These are phyloP conservation scores for Dendrophyllia cribrosa DNA, from an alignment of 64 coral and sea anemone species.

Conservation along the genomic window DNA sequence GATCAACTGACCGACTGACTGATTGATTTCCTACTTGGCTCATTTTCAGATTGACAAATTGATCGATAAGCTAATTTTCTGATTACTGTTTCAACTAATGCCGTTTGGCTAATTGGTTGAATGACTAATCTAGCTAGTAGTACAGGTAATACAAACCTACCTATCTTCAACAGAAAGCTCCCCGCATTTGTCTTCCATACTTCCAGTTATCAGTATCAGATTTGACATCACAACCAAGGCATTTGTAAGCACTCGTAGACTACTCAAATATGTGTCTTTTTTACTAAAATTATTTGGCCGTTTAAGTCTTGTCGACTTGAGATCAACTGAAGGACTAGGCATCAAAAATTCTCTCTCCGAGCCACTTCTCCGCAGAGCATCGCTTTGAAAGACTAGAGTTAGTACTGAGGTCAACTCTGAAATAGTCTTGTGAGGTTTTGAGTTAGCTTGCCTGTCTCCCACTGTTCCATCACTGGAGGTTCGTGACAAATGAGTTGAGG, in stretches of 20 bases:
- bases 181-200: constrained; percentile 17
- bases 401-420: constrained; percentile 23
- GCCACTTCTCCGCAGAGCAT: constrained; percentile 46
- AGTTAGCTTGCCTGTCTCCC: not conserved
- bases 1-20: too few species aligned
- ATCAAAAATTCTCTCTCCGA: constrained; percentile 43
- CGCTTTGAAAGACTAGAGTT: not conserved
- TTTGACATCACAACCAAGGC: constrained; percentile 64
- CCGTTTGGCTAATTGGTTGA: too few species aligned
- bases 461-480: not conserved
- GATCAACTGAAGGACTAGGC: not conserved
- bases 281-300: not conserved
- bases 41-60: too few species aligned
- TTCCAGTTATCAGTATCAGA: constrained; percentile 40
- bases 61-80: too few species aligned
- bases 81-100: too few species aligned
- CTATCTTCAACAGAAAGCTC: constrained; percentile 21
- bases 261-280: constrained; percentile 62
- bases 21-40: too few species aligned
- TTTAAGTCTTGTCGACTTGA: not conserved
- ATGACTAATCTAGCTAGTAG: not conserved
- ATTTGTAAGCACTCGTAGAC: constrained; percentile 73
- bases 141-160: constrained; percentile 54
- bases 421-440: not conserved
- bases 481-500: not conserved